Base-by-base conservation (phyloP, 2,888 invertebrate species). In the Amblyteles armatorius region DNA sequence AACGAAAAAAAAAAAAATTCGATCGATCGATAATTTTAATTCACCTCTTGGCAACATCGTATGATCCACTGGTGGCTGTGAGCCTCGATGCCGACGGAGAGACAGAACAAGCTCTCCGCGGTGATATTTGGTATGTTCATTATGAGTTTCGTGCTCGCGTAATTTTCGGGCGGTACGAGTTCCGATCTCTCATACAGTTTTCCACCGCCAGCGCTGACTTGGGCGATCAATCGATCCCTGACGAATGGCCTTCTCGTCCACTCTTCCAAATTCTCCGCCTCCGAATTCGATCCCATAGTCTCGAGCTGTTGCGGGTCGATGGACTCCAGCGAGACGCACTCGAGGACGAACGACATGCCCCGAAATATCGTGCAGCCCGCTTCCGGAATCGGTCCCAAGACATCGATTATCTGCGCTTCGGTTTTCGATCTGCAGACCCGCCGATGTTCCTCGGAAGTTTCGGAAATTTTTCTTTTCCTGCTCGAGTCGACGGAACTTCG, bases 11-110 rank as follows among this genome's bases (percentile, higher is more conserved):
- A 44, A 16, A 26, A 44, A 16, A 16, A 13, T 16, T 3, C 1
- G 60, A 16, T 63, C 0, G 16, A 29, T n/a, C 6, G 29, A 33
- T 63, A 4, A 60, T 11, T 29, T 1, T 52, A 60, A 83, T 79
- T 86, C 74, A 91, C 93, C 86, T 93, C 88, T 19, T 92, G 92
- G 89, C 96, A 96, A 89, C 96, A 96, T 87, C 95, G 94, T 48
- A 96, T 95, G 76, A 97, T 95, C 97, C 97, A 98, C 80, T 95
- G 95, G 93, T 97, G 96, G 57, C 95, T 96, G 4, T 97, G 94
- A 9, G 91, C 90, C 0, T 94, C 94, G 68, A 97, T 95, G 83
- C 96, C 96, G 1, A 95, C 95, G 0, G 97, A 96, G 55, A 97
- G 91, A 87, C 96, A 97, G 87, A 96, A 95, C 87, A 97, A 94